Base-by-base conservation (phyloP, 2,888 invertebrate species). In the Ophioninae sp. region DNA sequence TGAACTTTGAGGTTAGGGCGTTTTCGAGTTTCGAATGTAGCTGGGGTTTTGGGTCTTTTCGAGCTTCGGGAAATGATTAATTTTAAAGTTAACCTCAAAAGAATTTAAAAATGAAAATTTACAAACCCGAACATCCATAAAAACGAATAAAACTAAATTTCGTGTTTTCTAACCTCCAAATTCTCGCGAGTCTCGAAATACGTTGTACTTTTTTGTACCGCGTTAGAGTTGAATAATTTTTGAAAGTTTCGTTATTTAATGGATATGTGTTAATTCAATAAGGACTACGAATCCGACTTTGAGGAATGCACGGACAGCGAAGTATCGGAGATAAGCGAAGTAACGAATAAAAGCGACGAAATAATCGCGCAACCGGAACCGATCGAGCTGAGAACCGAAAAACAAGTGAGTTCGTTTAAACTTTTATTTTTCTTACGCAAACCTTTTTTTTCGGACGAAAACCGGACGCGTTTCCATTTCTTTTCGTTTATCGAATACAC, bases 261-360 rank as follows among this genome's bases (percentile, higher is more conserved):
- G 17, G 0, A 10, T 0, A 13, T 10, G 44, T 44, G 44, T 44
- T 10, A 41, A 41, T 89, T 51, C 13, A 80, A 74, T 10, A 67
- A 94, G 94, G 94, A 94, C 86, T 94, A 94, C 84, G 94, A 94
- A 86, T 94, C 94, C 0, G 94, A 94, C 89, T 94, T 94, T 89
- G 94, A 94, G 89, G 93, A 93, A 68, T 92, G 91, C 65, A 90
- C 90, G 2, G 91, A 92, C 6, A 90, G 90, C 72, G 90, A 89
- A 63, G 85, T 81, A 63, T 90, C 91, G 2, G 85, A 88, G 75
- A 88, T 92, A 20, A 90, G 89, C 59, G 92, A 92, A 79, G 88
- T 87, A 69, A 87, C 89, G 13, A 88, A 77, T 5, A 84, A 76
- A 56, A 87, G 78, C 71, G 75, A 81, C 9, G 87, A 82, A 37